Base-by-base conservation (phyloP, 1,140 invertebrate species). In the Geopemphigus sp. region DNA sequence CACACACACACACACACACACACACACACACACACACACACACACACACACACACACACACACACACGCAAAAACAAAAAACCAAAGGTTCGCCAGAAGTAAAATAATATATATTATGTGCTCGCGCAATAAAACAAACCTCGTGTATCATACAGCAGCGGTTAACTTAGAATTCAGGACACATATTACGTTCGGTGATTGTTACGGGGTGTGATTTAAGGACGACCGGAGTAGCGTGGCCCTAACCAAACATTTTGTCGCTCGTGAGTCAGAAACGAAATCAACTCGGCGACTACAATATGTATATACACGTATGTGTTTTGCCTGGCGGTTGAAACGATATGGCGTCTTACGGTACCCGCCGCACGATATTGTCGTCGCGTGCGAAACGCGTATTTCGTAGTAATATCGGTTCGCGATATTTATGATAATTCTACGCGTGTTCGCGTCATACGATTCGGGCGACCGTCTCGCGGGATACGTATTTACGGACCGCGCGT, bases 91-190 rank as follows among this genome's bases (percentile, higher is more conserved):
- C 8, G n/a, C 26, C n/a, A 29, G 6, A 32, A 12, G 32, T 76
- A 24, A 57, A 59, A 57, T 74, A 74, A 76, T 61, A 59, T 26
- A 59, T 32, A 29, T 70, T 10, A 56, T 17, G 29, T 57, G 12
- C 63, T 22, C 11, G 24, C 22, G 12, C 22, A 45, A 47, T 61
- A 59, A 59, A 76, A 76, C 14, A 59, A 76, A 76, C 29, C 54
- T 76, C 6, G 56, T 26, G 11, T 15, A 56, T 56, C 29, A 8
- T 56, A 74, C 47, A 59, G 24, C 47, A 59, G 24, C 53, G n/a
- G 22, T 45, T 15, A 45, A 76, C 32, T 76, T 76, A 76, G 19
- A n/a, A 76, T 76, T 76, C 73, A 76, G 73, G 26, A 24, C 73
- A 59, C 56, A 76, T 24, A 61, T 76, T 59, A 59, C 32, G 22